These are phyloP conservation scores for Tachina grossa DNA, from an alignment of 2,888 invertebrate species.

Conservation along the genomic window DNA sequence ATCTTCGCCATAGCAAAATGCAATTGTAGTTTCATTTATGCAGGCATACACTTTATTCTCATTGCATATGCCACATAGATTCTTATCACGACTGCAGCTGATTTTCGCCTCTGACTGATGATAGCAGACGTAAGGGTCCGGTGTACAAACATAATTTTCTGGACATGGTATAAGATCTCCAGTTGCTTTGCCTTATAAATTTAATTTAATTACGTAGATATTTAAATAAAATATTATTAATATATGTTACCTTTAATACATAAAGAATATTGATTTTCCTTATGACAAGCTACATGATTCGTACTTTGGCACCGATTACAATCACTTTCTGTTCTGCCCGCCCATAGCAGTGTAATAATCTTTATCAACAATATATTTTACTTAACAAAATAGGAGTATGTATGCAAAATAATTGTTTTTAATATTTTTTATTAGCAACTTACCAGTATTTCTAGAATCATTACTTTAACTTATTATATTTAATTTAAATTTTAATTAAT, in stretches of 20 bases:
- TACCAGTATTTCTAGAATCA: slow-evolving; percentile 31
- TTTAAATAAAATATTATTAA: neutral
- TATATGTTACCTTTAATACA: slow-evolving; percentile 67
- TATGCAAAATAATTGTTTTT: neutral
- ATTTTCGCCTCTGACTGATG: slow-evolving; percentile 27
- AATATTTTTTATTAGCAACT: neutral
- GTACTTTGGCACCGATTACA: slow-evolving; percentile 69
- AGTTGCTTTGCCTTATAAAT: slow-evolving; percentile 61
- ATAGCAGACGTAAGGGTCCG: slow-evolving; percentile 62
- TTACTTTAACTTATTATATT: neutral
- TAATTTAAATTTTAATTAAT: neutral
- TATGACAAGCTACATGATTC: slow-evolving; percentile 70
- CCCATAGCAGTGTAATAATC: slow-evolving; percentile 11
- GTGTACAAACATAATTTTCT: slow-evolving; percentile 63
- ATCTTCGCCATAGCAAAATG: slow-evolving; percentile 71
- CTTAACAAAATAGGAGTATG: no score
- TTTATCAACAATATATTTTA: neutral
- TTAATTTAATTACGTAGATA: neutral
- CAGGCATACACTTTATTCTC: slow-evolving; percentile 69
- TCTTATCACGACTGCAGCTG: slow-evolving; percentile 56
- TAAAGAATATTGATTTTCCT: slow-evolving; percentile 68
- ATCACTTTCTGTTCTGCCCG: neutral
- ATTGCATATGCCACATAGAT: slow-evolving; percentile 72
- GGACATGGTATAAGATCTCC: slow-evolving; percentile 65
- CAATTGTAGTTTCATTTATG: slow-evolving; percentile 71